Conservation (phyloP, 2,888 invertebrate species). For the Priapulus caudatus region DNA sequence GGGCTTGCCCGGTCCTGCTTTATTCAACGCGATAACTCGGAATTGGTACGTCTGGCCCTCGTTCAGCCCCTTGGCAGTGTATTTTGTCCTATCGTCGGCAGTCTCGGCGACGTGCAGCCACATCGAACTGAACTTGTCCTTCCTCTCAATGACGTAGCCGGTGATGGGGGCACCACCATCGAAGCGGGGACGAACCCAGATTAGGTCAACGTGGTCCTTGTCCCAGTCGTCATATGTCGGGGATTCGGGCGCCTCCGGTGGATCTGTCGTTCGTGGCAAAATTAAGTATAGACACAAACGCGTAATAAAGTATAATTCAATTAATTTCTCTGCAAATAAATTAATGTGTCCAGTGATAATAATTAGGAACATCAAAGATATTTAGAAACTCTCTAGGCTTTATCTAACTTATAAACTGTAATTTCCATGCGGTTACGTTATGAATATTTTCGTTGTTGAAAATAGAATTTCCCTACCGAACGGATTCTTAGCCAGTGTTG, state of each 20-base stretch:
- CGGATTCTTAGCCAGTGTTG: constrained; percentile 86
- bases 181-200: constrained; percentile 26
- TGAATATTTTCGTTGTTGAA: no score
- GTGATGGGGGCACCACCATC: constrained; percentile 31
- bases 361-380: no score
- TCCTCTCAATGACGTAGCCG: constrained; percentile 33
- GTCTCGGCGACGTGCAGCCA: constrained; percentile 30
- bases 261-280: no score
- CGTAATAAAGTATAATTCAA: no score
- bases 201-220: constrained; percentile 32
- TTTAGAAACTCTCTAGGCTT: no score
- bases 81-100: constrained; percentile 17
- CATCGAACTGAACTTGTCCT: constrained; percentile 35
- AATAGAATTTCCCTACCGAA: no score
- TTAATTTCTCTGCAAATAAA: no score
- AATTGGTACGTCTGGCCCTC: constrained; percentile 35
- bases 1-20: constrained; percentile 34
- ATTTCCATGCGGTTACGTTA: no score
- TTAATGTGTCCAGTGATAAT: no score
- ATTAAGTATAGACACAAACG: no score
- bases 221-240: constrained; percentile 33
- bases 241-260: constrained; percentile 33
- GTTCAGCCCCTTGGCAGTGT: constrained; percentile 37
- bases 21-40: constrained; percentile 34
- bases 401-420: no score